These are phyloP conservation scores for Sebastes baramenuke DNA, from an alignment of 2,797 vertebrate species.

Conservation along the genomic window DNA sequence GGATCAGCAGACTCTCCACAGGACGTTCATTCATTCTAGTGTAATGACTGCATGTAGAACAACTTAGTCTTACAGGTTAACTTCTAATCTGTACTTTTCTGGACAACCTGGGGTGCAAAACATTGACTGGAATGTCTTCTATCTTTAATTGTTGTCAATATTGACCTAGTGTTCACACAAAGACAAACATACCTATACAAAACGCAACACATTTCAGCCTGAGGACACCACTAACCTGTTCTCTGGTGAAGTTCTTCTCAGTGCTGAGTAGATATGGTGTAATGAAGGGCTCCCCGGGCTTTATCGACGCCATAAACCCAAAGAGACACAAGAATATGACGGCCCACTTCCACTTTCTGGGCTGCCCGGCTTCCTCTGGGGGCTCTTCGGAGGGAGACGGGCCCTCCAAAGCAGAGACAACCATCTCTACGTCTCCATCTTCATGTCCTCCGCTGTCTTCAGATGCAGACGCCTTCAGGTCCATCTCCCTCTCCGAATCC, in stretches of 20 bases:
- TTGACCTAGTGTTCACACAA: neutral
- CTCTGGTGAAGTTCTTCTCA: slow-evolving; percentile 89
- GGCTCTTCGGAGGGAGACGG: neutral
- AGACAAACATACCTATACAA: neutral
- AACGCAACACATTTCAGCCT: neutral
- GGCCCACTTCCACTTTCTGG: slow-evolving; percentile 81
- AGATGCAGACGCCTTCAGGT: slow-evolving; percentile 1
- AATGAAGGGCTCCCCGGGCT: slow-evolving; percentile 94
- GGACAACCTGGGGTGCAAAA: neutral
- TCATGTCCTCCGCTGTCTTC: neutral
- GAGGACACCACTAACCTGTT: slow-evolving; percentile 81
- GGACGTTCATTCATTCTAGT: slow-evolving; percentile 7
- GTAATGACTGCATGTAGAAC: neutral
- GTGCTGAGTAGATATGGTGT: slow-evolving; percentile 88
- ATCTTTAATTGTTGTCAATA: neutral
- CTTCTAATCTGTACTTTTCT: neutral
- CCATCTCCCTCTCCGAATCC: slow-evolving; percentile 20
- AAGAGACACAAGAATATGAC: slow-evolving; percentile 92
- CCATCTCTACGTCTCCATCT: slow-evolving; percentile 27
- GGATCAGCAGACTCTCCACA: slow-evolving; percentile 39
- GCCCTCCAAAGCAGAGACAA: neutral
- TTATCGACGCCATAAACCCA: slow-evolving; percentile 91
- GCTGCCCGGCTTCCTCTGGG: neutral
- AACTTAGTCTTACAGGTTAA: neutral
- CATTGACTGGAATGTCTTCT: neutral